phyloP scores from a whole-genome alignment of 1,140 invertebrate genomes.

The Pantala flavescens region DNA sequence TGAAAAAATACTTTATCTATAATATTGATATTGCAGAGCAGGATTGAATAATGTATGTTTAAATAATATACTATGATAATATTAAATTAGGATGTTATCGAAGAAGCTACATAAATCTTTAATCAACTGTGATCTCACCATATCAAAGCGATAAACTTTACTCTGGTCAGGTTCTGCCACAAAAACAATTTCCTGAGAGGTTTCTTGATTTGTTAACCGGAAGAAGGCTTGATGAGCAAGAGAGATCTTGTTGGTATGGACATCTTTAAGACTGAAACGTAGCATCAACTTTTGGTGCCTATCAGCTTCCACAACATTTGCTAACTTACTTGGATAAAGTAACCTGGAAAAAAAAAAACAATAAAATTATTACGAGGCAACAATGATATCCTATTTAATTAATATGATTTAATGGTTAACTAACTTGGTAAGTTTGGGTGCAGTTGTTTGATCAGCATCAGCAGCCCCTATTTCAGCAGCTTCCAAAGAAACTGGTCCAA shows the following conservation, averaged over 20 bases:
- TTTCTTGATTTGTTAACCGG: conserved; percentile 52
- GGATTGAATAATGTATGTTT: too few species aligned
- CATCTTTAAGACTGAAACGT: conserved; percentile 70
- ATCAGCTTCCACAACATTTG: conserved; percentile 63
- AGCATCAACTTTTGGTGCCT: conserved; percentile 79
- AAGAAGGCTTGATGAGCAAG: conserved; percentile 89
- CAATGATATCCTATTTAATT: background rate
- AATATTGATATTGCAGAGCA: too few species aligned
- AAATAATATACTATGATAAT: too few species aligned
- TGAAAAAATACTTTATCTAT: too few species aligned
- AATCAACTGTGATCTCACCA: conserved; percentile 45
- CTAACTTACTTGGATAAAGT: conserved; percentile 57
- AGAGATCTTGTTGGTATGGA: conserved; percentile 52
- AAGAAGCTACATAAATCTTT: too few species aligned
- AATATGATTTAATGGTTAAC: conserved; percentile 18
- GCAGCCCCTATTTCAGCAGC: conserved; percentile 78
- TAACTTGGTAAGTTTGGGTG: conserved; percentile 61
- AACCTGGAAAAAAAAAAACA: conserved; percentile 40
- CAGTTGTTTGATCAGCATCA: conserved; percentile 77
- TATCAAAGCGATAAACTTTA: conserved; percentile 81
- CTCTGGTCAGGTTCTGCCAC: conserved; percentile 79
- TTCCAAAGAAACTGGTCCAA: conserved; percentile 58
- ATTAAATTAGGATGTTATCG: too few species aligned
- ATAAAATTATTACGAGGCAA: background rate
- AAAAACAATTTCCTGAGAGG: conserved; percentile 78